Evolutionary conservation across 2,797 vertebrate species (phyloP), one percentile per base, ranked within the genome.

Genomic region (Diceros bicornis): DNA sequence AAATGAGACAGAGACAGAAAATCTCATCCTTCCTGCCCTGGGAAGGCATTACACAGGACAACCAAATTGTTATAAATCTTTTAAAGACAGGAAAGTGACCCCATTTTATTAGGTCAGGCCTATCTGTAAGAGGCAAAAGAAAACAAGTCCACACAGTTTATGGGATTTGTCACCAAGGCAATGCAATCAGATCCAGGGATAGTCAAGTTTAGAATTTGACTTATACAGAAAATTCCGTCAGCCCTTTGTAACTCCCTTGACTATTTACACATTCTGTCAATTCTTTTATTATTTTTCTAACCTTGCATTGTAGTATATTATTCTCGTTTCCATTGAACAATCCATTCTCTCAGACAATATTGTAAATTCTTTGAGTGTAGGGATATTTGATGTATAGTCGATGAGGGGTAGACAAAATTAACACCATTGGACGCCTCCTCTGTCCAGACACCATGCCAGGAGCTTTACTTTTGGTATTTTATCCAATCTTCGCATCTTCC

Each of bases 381-480:
- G 6, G 20, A 57, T 41, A 34, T 44, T 16, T 55, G 21, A 34
- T 74, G 55, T 57, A 14, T 2, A 44, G 16, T 27, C 17, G 17
- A 37, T 25, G 79, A 64, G 2, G 23, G n/a, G 9, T 9, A 27
- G 55, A 64, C 18, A 41, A 50, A n/a, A 44, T 44, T 57, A 81
- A 64, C 27, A 69, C 20, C 47, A n/a, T 4, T 8, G 47, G n/a
- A 23, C 16, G 4, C 21, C 44, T 21, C 29, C 32, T 57, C 89
- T 91, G 8, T 10, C 14, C 34, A 57, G 44, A 17, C 8, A 18
- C 9, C 57, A 12, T 1, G 0, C 11, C 2, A 16, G 2, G n/a
- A n/a, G 29, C 29, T 50, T 66, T 41, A 29, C 72, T 17, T 14
- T 1, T 18, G 25, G 25, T 18, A 18, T 41, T 29, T 17, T 23